A percentile compares a stretch with the other conserved stretches of the same genome.
Conservation (phyloP, 1,140 invertebrate species). For the Lepidurus packardi region DNA sequence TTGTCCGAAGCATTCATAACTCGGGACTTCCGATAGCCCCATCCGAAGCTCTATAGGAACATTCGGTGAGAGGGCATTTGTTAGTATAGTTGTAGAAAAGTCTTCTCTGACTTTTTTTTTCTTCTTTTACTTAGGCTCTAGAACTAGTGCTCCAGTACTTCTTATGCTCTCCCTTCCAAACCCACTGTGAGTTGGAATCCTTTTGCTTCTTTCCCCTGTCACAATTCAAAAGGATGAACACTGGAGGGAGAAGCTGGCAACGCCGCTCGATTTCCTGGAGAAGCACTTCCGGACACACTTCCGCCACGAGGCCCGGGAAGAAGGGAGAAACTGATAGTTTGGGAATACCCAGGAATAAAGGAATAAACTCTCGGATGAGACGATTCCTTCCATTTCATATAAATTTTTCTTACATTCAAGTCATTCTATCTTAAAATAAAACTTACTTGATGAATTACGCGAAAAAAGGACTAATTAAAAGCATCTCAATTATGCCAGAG, state of each 20-base stretch:
- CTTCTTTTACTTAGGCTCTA: no score
- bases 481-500: not conserved
- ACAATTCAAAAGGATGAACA: constrained; percentile 5
- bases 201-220: not conserved
- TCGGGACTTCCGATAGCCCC: no score
- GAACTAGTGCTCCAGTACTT: not conserved
- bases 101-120: no score
- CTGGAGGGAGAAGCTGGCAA: not conserved
- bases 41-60: no score
- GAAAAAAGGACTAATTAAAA: not conserved
- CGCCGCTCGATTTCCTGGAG: constrained; percentile 3
- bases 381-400: no score
- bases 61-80: no score
- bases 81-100: no score
- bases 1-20: no score
- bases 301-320: not conserved
- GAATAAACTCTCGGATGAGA: not conserved
- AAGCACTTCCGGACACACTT: constrained; percentile 1
- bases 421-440: not conserved
- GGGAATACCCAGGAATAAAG: not conserved
- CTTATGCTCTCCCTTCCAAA: not conserved
- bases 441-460: not conserved
- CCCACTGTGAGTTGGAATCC: not conserved
- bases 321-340: not conserved
- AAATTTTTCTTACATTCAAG: no score